phyloP scores from a whole-genome alignment of 2,888 invertebrate genomes.

The Acronicta psi region DNA sequence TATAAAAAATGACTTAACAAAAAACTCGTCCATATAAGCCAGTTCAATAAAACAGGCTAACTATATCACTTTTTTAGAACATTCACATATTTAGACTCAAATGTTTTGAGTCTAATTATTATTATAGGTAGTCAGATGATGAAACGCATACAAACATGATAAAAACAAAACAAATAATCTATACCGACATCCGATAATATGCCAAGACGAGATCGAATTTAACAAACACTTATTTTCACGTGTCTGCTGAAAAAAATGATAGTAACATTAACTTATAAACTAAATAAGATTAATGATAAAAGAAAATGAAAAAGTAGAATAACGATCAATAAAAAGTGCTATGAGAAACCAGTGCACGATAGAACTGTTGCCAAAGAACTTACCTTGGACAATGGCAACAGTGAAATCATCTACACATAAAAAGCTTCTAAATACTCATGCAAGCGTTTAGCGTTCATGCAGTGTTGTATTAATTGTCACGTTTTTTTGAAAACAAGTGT shows the following conservation, averaged over 20 bases:
- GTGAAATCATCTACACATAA: conserved; percentile 82
- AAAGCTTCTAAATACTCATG: conserved; percentile 84
- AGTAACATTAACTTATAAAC: conserved; percentile 14
- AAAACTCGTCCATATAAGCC: too few species aligned
- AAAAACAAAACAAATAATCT: not conserved
- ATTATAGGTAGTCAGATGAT: not conserved
- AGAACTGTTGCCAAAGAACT: conserved; percentile 66
- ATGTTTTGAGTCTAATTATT: not conserved
- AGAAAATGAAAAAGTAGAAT: conserved; percentile 12
- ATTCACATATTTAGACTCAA: too few species aligned
- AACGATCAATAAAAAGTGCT: conserved; percentile 24
- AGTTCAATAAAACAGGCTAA: too few species aligned
- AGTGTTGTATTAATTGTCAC: conserved; percentile 76
- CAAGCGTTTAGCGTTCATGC: conserved; percentile 85
- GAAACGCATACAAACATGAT: too few species aligned
- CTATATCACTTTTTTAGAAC: too few species aligned
- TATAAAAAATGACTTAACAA: too few species aligned
- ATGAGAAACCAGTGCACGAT: conserved; percentile 43
- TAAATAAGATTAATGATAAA: conserved; percentile 16
- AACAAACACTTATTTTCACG: not conserved
- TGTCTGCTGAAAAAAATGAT: not conserved
- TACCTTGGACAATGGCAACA: conserved; percentile 57
- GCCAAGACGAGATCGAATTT: not conserved
- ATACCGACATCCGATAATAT: conserved; percentile 2
- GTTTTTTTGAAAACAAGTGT: conserved; percentile 69